Evolutionary conservation across 2,113 vertebrate species (phyloP).

Genomic region (Hydropotes inermis): DNA sequence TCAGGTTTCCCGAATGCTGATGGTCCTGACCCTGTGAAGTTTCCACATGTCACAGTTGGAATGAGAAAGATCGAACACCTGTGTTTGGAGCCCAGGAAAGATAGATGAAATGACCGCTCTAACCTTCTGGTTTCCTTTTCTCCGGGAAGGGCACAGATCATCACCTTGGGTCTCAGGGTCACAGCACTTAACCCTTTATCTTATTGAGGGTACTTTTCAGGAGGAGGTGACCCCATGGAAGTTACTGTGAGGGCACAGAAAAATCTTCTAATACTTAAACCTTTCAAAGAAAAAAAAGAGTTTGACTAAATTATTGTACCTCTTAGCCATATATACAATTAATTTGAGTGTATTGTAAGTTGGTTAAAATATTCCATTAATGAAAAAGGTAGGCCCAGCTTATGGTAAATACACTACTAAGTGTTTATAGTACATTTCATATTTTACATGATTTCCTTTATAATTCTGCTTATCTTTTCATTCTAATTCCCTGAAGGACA

Average conservation of each 20-base stretch:
- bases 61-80: neutral
- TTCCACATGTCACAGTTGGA: neutral
- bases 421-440: conserved; percentile 89
- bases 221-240: neutral
- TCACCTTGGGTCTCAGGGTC: neutral
- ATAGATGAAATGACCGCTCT: neutral
- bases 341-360: conserved; percentile 78
- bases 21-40: neutral
- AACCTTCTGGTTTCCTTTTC: neutral
- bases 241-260: neutral
- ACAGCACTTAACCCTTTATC: neutral
- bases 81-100: neutral
- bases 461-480: conserved; percentile 99
- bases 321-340: conserved; percentile 68
- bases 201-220: neutral
- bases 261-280: neutral
- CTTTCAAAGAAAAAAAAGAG: conserved; percentile 33
- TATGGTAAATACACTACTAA: conserved; percentile 87
- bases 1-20: neutral
- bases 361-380: conserved; percentile 84
- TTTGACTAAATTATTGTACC: conserved; percentile 62
- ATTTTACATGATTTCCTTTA: conserved; percentile 97
- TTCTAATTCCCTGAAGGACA: conserved; percentile 88
- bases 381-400: conserved; percentile 82
- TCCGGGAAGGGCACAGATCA: neutral